Evolutionary conservation across 2,888 invertebrate genomes (phyloP).

Genomic region (Lymantria dispar): DNA sequence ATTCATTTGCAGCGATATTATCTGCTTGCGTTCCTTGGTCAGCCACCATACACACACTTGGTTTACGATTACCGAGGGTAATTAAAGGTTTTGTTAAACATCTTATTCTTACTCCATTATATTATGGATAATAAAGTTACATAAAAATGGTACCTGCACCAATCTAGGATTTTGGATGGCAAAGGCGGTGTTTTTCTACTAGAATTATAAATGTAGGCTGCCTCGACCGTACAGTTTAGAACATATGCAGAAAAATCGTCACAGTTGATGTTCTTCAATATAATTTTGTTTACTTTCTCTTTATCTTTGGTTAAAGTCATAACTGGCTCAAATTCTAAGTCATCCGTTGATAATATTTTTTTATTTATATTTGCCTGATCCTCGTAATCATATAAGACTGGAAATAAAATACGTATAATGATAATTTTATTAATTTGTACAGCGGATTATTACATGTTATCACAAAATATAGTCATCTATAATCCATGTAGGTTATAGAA

Average conservation of each 20-base stretch:
- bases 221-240: constrained; percentile 54
- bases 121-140: too few relatives aligned
- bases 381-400: constrained; percentile 45
- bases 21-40: not conserved
- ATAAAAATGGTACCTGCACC: constrained; percentile 49
- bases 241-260: constrained; percentile 55
- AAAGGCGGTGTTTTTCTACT: constrained; percentile 55
- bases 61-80: too few relatives aligned
- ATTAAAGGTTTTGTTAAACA: too few relatives aligned
- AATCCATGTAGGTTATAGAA: too few relatives aligned
- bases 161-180: constrained; percentile 54
- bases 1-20: not conserved
- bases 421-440: not conserved
- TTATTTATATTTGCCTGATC: constrained; percentile 12
- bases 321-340: constrained; percentile 53
- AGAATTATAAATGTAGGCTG: constrained; percentile 59
- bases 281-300: constrained; percentile 28
- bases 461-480: too few relatives aligned
- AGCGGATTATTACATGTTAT: not conserved
- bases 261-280: constrained; percentile 51
- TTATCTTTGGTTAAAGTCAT: constrained; percentile 34
- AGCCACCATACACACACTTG: too few relatives aligned
- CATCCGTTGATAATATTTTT: constrained; percentile 15
- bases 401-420: not conserved
- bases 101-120: too few relatives aligned